Evolutionary conservation across 2,113 vertebrate species (phyloP).

Genomic region (Melanerpes formicivorus): DNA sequence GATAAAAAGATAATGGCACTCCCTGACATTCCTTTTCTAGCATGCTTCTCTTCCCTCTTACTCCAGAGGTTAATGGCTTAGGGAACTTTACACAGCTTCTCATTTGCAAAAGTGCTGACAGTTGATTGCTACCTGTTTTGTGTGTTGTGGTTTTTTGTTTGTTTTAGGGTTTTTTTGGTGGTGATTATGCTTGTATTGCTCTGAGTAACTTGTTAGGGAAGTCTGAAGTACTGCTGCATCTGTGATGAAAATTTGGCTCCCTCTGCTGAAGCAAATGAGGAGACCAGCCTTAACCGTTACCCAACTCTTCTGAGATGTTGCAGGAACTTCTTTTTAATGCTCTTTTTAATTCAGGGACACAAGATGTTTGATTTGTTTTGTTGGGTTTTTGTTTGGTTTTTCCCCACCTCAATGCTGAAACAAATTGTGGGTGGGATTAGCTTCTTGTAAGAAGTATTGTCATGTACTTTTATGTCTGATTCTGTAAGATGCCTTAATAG

Average conservation of each 20-base stretch:
- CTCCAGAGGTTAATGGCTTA: not conserved
- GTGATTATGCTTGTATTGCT: not conserved
- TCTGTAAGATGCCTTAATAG: not conserved
- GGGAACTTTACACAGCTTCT: not conserved
- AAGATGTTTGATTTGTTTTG: not conserved
- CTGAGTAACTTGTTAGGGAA: no score
- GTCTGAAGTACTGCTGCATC: not conserved
- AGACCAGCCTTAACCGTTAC: not conserved
- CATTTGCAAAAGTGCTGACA: not conserved
- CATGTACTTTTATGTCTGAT: not conserved
- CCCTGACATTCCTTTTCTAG: not conserved
- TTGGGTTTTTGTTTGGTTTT: no score
- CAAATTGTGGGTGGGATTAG: not conserved
- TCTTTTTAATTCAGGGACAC: not conserved
- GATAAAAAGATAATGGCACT: fast-evolving
- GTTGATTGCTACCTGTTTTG: not conserved
- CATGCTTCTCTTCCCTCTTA: not conserved
- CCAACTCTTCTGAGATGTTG: not conserved
- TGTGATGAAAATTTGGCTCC: conserved; percentile 9
- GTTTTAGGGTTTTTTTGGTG: no score
- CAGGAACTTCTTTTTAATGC: not conserved
- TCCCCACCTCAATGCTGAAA: not conserved
- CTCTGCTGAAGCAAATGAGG: conserved; percentile 22
- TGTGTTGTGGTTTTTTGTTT: no score
- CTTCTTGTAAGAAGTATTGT: not conserved